Evolutionary conservation across 2,113 vertebrate genomes (phyloP).

Genomic region (Myiagra hebetior): DNA sequence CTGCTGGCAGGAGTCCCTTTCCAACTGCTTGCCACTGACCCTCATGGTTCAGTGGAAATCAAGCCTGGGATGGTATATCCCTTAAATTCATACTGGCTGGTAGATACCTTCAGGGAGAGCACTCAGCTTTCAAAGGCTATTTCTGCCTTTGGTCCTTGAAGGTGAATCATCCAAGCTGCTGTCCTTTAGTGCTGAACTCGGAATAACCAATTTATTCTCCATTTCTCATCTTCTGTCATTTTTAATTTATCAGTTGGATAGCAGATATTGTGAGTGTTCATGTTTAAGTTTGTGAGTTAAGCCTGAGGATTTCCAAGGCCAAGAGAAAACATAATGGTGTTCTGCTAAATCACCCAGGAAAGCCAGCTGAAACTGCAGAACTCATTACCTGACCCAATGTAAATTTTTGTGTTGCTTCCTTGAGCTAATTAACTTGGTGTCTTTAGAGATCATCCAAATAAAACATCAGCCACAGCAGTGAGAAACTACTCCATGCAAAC

Average conservation of each 20-base stretch:
- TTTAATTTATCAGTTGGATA: conserved; percentile 15
- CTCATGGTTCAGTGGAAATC: not conserved
- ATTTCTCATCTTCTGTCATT: conserved; percentile 5
- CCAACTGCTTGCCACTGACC: not conserved
- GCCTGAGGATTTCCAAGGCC: not conserved
- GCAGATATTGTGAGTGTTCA: not conserved
- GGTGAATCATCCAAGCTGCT: not conserved
- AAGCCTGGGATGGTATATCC: not conserved
- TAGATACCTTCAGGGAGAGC: not conserved
- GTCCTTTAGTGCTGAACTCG: not conserved
- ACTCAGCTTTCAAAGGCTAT: not conserved
- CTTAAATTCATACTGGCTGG: not conserved
- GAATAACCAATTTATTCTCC: not conserved
- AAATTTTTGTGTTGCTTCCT: not conserved
- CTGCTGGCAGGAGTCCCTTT: not conserved
- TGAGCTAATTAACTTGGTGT: not conserved
- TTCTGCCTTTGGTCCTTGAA: conserved; percentile 5
- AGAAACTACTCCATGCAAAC: not conserved
- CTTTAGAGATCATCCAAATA: not conserved
- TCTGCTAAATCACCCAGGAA: not conserved
- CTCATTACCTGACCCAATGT: not conserved
- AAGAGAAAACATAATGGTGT: not conserved
- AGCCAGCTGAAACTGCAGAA: not conserved
- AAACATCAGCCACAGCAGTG: not conserved
- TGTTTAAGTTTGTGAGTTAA: not conserved